phyloP scores from a whole-genome alignment of 2,113 vertebrate genomes.

The Stegostoma tigrinum region DNA sequence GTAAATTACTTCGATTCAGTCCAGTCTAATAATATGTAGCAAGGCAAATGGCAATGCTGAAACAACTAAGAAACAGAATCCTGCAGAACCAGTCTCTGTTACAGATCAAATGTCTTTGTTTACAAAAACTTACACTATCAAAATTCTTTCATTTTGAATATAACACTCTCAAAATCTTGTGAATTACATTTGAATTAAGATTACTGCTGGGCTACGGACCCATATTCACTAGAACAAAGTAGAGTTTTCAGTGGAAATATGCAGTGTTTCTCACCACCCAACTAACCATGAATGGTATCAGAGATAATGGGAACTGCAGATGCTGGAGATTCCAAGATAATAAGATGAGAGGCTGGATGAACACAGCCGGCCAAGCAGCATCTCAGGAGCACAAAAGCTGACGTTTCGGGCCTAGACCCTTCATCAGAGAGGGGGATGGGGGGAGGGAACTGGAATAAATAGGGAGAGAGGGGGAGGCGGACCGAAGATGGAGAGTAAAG shows the following conservation, averaged over 20 bases:
- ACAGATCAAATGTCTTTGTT: background rate
- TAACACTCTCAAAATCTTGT: background rate
- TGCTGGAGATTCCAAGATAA: too few species aligned
- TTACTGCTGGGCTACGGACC: background rate
- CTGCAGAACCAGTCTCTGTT: background rate
- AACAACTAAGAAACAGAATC: background rate
- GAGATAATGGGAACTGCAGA: too few species aligned
- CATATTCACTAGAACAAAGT: background rate
- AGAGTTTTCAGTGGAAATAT: background rate
- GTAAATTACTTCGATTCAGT: background rate
- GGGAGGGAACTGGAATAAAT: too few species aligned
- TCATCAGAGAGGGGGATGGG: too few species aligned
- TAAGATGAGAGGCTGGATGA: too few species aligned
- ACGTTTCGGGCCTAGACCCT: too few species aligned
- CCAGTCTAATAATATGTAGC: background rate
- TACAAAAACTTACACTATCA: too few species aligned
- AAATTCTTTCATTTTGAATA: background rate
- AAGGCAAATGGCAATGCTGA: background rate
- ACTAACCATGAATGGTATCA: background rate
- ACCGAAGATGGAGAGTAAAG: too few species aligned
- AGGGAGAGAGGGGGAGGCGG: too few species aligned
- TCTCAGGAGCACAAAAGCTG: too few species aligned
- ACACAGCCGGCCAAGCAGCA: too few species aligned
- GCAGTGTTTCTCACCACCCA: background rate
- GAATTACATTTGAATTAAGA: background rate